Percentiles rank a stretch among this genome's conserved stretches.
Conservation (phyloP, 2,888 invertebrate genomes). For the Chorisops tibialis region DNA sequence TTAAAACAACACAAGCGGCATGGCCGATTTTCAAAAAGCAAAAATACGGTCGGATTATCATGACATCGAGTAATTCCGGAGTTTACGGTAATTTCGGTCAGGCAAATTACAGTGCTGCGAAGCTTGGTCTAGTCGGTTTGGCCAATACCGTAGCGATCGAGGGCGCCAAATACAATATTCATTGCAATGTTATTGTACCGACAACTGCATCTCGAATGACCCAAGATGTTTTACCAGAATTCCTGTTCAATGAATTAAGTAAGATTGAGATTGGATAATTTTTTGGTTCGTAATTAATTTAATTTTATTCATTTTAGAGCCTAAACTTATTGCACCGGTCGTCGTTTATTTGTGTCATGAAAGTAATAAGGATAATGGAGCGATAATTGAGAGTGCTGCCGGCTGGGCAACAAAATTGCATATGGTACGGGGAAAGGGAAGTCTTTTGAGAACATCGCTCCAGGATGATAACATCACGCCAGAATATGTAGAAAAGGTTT, state of each 20-base stretch:
- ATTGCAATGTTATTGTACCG: constrained; percentile 89
- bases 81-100: constrained; percentile 95
- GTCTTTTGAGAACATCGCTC: constrained; percentile 58
- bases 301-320: constrained; percentile 36
- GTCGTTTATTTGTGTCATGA: constrained; percentile 86
- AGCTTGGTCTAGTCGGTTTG: constrained; percentile 87
- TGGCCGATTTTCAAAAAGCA: constrained; percentile 94
- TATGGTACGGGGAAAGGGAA: constrained; percentile 59
- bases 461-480: constrained; percentile 63
- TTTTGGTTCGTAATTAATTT: not conserved
- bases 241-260: constrained; percentile 81
- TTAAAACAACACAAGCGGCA: constrained; percentile 90
- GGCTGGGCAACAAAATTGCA: constrained; percentile 75
- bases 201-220: constrained; percentile 92
- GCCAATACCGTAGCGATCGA: constrained; percentile 89
- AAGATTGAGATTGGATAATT: constrained; percentile 2
- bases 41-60: constrained; percentile 87
- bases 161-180: constrained; percentile 85
- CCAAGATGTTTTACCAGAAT: constrained; percentile 88
- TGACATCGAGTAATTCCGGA: constrained; percentile 93
- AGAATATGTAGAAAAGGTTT: constrained; percentile 79
- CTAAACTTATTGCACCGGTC: constrained; percentile 49
- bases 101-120: constrained; percentile 90
- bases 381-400: constrained; percentile 77
- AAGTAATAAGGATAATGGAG: constrained; percentile 75